Conservation (phyloP, 1,140 invertebrate genomes). For the Coenobita brevimanus region DNA sequence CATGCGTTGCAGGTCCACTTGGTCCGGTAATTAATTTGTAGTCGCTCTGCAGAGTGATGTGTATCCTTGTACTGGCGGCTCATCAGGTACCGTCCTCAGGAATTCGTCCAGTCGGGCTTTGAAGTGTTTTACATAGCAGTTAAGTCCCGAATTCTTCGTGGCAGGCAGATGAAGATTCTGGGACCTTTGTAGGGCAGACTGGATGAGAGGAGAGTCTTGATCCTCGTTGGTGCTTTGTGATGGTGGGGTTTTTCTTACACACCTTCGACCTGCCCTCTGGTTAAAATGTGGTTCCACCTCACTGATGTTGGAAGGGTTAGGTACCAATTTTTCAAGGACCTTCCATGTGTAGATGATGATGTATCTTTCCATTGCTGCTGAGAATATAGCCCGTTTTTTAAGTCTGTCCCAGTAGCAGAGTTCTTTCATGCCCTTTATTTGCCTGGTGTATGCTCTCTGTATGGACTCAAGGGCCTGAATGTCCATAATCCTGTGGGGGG, state of each 20-base stretch:
- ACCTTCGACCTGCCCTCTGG: too few relatives aligned
- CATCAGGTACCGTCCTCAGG: too few relatives aligned
- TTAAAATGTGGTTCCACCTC: not conserved
- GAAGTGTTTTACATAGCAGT: too few relatives aligned
- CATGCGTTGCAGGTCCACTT: not conserved
- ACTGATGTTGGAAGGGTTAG: not conserved
- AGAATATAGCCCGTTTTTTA: not conserved
- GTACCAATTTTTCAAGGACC: not conserved
- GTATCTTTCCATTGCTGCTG: not conserved
- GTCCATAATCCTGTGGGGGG: not conserved
- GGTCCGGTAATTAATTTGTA: not conserved
- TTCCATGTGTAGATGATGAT: conserved; percentile 1
- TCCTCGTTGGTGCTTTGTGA: too few relatives aligned
- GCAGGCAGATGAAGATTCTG: too few relatives aligned
- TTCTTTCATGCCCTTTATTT: not conserved
- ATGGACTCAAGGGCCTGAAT: not conserved
- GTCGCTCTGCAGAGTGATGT: not conserved
- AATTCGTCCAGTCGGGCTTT: too few relatives aligned
- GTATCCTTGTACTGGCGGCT: not conserved
- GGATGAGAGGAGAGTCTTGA: too few relatives aligned
- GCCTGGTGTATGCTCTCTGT: not conserved
- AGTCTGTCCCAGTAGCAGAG: conserved; percentile 5
- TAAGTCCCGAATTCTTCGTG: too few relatives aligned
- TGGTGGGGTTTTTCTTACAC: too few relatives aligned
- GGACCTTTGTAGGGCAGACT: too few relatives aligned